These are phyloP conservation scores for Mercenaria mercenaria DNA, from an alignment of 1,140 invertebrate species.

Conservation along the genomic window DNA sequence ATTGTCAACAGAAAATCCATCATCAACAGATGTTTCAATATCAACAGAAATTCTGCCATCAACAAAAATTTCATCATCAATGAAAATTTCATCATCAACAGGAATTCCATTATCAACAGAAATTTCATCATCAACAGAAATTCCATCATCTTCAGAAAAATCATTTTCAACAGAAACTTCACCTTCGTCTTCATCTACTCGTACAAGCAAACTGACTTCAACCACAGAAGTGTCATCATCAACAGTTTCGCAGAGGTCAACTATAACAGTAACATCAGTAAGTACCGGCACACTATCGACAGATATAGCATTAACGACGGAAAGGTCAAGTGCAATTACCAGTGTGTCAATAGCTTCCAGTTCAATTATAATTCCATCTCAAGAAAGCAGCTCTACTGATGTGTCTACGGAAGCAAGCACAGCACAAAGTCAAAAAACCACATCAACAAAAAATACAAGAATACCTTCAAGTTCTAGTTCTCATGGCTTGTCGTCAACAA, in stretches of 20 bases:
- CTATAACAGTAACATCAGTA: background rate
- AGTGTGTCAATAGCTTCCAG: no score
- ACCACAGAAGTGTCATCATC: background rate
- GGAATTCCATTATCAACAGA: background rate
- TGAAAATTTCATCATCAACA: background rate
- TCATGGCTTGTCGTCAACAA: no score
- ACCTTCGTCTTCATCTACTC: background rate
- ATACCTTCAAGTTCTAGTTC: no score
- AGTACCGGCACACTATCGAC: background rate
- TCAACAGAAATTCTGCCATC: background rate
- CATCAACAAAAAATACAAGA: no score
- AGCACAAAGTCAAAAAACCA: no score
- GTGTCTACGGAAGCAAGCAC: no score
- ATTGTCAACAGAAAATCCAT: background rate
- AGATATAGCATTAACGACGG: background rate
- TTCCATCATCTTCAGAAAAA: conserved; percentile 3
- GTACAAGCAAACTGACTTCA: background rate
- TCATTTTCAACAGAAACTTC: conserved; percentile 11
- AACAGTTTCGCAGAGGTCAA: background rate
- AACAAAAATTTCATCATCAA: conserved; percentile 34
- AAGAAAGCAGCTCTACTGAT: no score
- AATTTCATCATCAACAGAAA: conserved; percentile 10
- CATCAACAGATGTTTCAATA: background rate
- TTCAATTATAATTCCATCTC: no score
- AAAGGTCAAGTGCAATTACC: background rate